Evolutionary conservation across 2,888 invertebrate species (phyloP).

Genomic region (Oscheius sp.): DNA sequence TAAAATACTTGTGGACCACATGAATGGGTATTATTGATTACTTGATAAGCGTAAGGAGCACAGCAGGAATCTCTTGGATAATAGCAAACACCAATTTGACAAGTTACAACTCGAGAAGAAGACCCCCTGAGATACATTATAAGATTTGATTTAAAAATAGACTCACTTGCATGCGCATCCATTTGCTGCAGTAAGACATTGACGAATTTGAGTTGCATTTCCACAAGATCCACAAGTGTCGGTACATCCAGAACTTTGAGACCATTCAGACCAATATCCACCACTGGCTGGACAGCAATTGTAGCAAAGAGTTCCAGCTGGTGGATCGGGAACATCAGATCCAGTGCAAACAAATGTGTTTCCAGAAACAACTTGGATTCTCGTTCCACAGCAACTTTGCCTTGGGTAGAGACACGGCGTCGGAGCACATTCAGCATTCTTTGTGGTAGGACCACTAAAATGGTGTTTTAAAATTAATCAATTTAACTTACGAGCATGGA

Average conservation of each 20-base stretch:
- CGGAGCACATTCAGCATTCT: conserved; percentile 42
- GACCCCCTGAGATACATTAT: conserved; percentile 31
- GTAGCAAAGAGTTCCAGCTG: conserved; percentile 21
- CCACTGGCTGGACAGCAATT: conserved; percentile 24
- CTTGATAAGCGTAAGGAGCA: conserved; percentile 32
- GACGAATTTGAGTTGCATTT: conserved; percentile 18
- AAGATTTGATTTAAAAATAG: background rate
- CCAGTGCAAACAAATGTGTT: background rate
- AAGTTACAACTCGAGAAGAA: conserved; percentile 35
- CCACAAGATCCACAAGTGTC: conserved; percentile 11
- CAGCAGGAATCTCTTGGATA: conserved; percentile 46
- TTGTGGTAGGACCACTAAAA: conserved; percentile 42
- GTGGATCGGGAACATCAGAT: conserved; percentile 7
- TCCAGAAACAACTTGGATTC: conserved; percentile 37
- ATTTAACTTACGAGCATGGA: conserved; percentile 38
- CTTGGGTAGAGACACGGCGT: conserved; percentile 38
- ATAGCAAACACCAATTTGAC: conserved; percentile 45
- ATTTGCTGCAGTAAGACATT: conserved; percentile 7
- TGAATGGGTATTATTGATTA: conserved; percentile 32
- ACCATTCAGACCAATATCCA: conserved; percentile 27
- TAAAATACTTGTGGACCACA: conserved; percentile 37
- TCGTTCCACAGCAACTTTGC: conserved; percentile 40
- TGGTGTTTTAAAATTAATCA: background rate
- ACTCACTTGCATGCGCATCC: conserved; percentile 28
- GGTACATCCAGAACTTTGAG: background rate